Percentiles rank a stretch among this genome's conserved stretches.
Evolutionary conservation across 1,140 invertebrate species (phyloP).

Genomic region (Ceratosolen fusciceps): DNA sequence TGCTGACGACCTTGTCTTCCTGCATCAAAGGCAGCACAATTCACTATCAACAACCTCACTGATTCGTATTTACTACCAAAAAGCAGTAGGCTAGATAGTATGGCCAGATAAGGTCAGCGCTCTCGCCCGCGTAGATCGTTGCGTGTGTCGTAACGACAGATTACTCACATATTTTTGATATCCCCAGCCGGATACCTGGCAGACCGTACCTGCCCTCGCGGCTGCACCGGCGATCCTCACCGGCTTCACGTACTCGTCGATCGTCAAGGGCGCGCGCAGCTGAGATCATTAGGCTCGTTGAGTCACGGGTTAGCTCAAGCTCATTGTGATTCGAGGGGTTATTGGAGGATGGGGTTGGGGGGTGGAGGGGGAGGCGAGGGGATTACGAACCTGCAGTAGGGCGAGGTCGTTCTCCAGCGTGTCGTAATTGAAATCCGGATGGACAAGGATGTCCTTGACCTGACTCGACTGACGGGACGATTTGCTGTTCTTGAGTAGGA

Average conservation of each 20-base stretch:
- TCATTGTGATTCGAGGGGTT: no score
- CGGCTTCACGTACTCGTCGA: conserved; percentile 4
- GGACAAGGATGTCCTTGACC: conserved; percentile 6
- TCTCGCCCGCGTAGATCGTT: no score
- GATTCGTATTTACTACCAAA: no score
- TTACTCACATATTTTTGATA: conserved; percentile 34
- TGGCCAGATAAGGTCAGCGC: background rate
- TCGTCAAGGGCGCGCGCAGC: conserved; percentile 17
- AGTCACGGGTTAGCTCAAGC: no score
- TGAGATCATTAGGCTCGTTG: background rate
- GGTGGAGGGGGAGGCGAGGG: no score
- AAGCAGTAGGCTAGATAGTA: background rate
- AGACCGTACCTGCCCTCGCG: background rate
- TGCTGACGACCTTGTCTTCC: background rate
- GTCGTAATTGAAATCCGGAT: conserved; percentile 24
- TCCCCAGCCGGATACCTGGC: conserved; percentile 49
- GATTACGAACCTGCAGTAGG: conserved; percentile 28
- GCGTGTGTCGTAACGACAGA: background rate
- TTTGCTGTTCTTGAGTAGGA: conserved; percentile 17
- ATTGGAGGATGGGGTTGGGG: no score
- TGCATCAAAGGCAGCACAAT: no score
- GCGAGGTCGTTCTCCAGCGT: conserved; percentile 31
- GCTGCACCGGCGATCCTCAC: background rate
- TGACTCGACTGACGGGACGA: conserved; percentile 14
- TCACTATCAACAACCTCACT: no score